These are phyloP conservation scores for Spodoptera exigua DNA, from an alignment of 2,888 invertebrate genomes.

Conservation along the genomic window DNA sequence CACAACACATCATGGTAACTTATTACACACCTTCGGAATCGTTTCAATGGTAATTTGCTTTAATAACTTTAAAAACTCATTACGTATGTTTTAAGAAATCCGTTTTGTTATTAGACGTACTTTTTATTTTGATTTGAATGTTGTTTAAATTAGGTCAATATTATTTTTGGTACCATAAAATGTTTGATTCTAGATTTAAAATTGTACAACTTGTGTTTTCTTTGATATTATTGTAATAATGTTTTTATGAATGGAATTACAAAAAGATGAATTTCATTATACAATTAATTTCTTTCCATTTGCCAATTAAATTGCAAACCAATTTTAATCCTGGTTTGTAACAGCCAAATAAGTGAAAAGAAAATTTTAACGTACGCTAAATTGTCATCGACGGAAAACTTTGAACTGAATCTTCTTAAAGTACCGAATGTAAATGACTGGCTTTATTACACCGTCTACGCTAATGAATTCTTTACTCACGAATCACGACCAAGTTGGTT, in stretches of 20 bases:
- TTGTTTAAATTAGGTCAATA: too few species aligned
- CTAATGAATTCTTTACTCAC: constrained; percentile 52
- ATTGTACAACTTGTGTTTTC: too few species aligned
- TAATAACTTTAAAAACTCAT: constrained; percentile 86
- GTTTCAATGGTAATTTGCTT: constrained; percentile 80
- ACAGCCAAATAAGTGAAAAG: background rate
- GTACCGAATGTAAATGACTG: constrained; percentile 38
- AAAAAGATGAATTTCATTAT: too few species aligned
- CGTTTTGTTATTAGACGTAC: constrained; percentile 12
- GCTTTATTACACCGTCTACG: constrained; percentile 28
- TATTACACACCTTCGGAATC: constrained; percentile 77
- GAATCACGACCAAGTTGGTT: constrained; percentile 40
- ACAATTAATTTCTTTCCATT: too few species aligned
- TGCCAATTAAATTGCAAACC: too few species aligned
- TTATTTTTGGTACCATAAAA: too few species aligned
- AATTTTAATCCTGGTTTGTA: background rate
- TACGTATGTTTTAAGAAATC: constrained; percentile 73
- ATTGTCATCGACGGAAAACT: constrained; percentile 22
- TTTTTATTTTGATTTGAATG: background rate
- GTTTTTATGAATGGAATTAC: too few species aligned
- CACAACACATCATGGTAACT: constrained; percentile 71
- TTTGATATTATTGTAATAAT: too few species aligned
- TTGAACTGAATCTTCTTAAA: constrained; percentile 33
- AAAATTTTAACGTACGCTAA: background rate
- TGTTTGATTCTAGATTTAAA: too few species aligned